Conservation (phyloP, 2,888 invertebrate species). For the Oxycera nigricornis region DNA sequence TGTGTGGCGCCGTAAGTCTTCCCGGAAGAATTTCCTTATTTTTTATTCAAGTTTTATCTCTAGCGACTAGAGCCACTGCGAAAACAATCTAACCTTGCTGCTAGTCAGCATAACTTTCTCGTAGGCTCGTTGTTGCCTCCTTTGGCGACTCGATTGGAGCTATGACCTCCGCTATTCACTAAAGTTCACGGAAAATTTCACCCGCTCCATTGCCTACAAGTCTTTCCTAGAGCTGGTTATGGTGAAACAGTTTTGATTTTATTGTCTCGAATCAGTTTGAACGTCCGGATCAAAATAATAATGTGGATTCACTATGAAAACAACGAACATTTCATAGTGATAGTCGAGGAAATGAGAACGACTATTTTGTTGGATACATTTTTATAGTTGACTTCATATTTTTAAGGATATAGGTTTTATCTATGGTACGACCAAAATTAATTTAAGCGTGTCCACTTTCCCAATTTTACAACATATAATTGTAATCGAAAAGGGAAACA, state of each 20-base stretch:
- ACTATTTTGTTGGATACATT: neutral
- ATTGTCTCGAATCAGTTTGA: slow-evolving; percentile 45
- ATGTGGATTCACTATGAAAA: slow-evolving; percentile 19
- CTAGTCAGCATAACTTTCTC: neutral
- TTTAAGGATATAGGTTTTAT: no score
- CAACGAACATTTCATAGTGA: neutral
- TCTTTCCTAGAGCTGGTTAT: neutral
- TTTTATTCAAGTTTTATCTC: slow-evolving; percentile 32
- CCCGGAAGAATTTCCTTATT: slow-evolving; percentile 25
- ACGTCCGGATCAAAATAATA: slow-evolving; percentile 46
- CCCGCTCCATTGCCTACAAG: neutral
- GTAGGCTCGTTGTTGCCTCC: slow-evolving; percentile 19
- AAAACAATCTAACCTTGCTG: slow-evolving; percentile 33
- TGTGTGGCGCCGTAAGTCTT: slow-evolving; percentile 52
- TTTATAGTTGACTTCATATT: neutral
- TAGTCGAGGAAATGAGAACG: neutral
- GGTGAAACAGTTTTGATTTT: slow-evolving; percentile 42
- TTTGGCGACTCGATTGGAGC: slow-evolving; percentile 11
- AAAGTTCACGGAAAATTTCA: slow-evolving; percentile 15
- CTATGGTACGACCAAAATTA: no score
- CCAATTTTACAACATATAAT: no score
- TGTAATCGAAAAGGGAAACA: no score
- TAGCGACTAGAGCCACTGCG: neutral
- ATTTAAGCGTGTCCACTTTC: no score
- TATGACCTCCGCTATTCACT: slow-evolving; percentile 24